Conservation (phyloP, 2,113 vertebrate species). For the Telmatochromis sp. region DNA sequence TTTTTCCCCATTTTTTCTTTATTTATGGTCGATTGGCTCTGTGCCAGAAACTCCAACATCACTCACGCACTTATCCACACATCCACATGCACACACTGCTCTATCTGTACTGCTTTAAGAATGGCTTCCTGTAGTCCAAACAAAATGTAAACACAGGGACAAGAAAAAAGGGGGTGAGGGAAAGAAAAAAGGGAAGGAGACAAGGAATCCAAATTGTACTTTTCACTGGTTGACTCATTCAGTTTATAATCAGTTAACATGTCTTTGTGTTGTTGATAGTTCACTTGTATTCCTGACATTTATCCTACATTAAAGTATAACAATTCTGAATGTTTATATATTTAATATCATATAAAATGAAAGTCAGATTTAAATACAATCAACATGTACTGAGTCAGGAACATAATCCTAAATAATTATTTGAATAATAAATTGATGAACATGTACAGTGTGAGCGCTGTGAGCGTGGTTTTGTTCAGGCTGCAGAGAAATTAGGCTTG, state of each 20-base stretch:
- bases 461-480: not conserved
- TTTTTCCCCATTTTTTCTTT: not conserved
- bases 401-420: not conserved
- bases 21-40: conserved; percentile 16
- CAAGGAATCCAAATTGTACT: not conserved
- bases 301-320: not conserved
- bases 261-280: not conserved
- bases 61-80: conserved; percentile 42
- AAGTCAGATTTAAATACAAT: not conserved
- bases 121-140: conserved; percentile 58
- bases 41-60: conserved; percentile 23
- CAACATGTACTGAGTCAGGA: not conserved
- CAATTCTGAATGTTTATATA: not conserved
- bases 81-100: not conserved
- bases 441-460: not conserved
- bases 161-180: not conserved
- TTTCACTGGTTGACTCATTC: not conserved
- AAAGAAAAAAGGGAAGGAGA: not conserved
- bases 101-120: conserved; percentile 61
- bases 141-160: conserved; percentile 62
- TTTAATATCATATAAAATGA: not conserved
- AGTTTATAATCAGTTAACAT: not conserved
- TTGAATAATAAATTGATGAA: not conserved
- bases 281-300: not conserved
- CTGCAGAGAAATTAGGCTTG: not conserved